Evolutionary conservation across 2,888 invertebrate species (phyloP).

Genomic region (Eristalis tenax): DNA sequence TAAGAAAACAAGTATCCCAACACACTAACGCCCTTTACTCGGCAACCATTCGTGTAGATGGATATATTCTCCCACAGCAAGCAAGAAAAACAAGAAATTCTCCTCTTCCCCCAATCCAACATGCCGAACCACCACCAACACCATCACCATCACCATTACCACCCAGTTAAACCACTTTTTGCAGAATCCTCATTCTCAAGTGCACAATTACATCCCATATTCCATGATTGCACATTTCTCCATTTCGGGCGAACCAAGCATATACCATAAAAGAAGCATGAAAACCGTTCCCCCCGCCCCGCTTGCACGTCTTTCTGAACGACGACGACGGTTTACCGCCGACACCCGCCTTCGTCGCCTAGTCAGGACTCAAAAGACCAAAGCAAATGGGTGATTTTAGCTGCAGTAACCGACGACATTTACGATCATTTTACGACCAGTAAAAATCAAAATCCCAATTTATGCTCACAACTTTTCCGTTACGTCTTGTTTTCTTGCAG

Average conservation of each 20-base stretch:
- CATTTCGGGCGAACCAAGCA: slow-evolving; percentile 25
- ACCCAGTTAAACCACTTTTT: slow-evolving; percentile 46
- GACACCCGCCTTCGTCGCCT: slow-evolving; percentile 66
- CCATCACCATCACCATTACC: not conserved
- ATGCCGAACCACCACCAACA: not conserved
- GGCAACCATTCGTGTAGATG: slow-evolving; percentile 60
- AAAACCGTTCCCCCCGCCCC: not conserved
- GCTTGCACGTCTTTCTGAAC: not conserved
- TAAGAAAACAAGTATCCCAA: slow-evolving; percentile 33
- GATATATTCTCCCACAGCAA: slow-evolving; percentile 55
- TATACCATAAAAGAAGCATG: slow-evolving; percentile 15
- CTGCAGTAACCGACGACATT: slow-evolving; percentile 81
- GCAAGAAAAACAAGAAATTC: slow-evolving; percentile 67
- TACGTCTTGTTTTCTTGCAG: slow-evolving; percentile 63
- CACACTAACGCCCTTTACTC: slow-evolving; percentile 51
- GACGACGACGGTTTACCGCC: slow-evolving; percentile 1
- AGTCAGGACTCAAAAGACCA: slow-evolving; percentile 76
- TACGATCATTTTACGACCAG: slow-evolving; percentile 82
- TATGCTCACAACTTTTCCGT: slow-evolving; percentile 69
- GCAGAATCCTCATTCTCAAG: slow-evolving; percentile 69
- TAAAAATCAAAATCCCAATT: slow-evolving; percentile 80
- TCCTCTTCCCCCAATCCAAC: slow-evolving; percentile 13
- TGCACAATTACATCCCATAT: slow-evolving; percentile 71
- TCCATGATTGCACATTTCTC: slow-evolving; percentile 64
- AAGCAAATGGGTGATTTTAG: slow-evolving; percentile 80